Base-by-base conservation (phyloP, 2,888 invertebrate species). In the Perizoma affinitatum region DNA sequence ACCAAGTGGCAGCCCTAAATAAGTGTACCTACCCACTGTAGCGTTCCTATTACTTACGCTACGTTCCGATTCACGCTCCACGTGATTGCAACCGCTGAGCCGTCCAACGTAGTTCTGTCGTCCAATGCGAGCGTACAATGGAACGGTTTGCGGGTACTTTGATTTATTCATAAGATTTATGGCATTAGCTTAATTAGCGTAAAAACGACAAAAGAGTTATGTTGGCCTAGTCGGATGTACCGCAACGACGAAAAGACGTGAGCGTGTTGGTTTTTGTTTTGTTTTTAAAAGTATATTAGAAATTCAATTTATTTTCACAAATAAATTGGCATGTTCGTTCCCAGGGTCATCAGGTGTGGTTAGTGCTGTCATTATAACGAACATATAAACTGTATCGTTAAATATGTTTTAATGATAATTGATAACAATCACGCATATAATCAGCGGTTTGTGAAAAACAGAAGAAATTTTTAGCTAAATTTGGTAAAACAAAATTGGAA, bases 51-150 rank as follows among this genome's bases (percentile, higher is more conserved):
- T 22, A 22, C 22, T 48, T 35, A 22, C 47, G 38, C 40, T 51
- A 45, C 54, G 60, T 62, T 60, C 54, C 48, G 49, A 51, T 60
- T 53, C 45, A 56, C 58, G 61, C 59, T 52, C 22, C 45, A 11
- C 11, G 35, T 33, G n/a, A 22, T 22, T 3, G 11, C 38, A 55
- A 33, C 65, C 61, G 62, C 45, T 44, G 51, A 56, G 45, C 54
- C 62, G 58, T 56, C 59, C 45, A 34, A 38, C 51, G 59, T 46
- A 42, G 51, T 47, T 51, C 38, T 49, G 22, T 3, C 58, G 9
- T n/a, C 46, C 50, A 34, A 50, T 48, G 38, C 47, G 40, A 53
- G 56, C 56, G 54, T 61, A 62, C 46, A 62, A 54, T 51, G 62
- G 49, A 65, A 62, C 56, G 47, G 52, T 53, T 48, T 42, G 50